A percentile compares a stretch with the other conserved stretches of the same genome.
These are phyloP conservation scores for Stigmatopora argus DNA, from an alignment of 2,113 vertebrate genomes.

Conservation along the genomic window DNA sequence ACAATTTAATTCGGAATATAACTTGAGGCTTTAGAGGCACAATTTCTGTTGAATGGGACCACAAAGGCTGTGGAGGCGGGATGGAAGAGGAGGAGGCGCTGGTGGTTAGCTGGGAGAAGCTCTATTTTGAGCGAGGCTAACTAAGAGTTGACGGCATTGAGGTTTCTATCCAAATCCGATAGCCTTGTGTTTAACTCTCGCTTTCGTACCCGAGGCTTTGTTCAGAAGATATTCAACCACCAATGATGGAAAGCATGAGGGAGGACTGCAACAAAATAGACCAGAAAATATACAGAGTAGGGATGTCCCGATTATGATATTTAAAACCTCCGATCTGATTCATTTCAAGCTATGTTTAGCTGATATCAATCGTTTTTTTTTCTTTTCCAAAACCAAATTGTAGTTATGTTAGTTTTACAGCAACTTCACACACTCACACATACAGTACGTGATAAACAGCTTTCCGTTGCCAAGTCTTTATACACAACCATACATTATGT, in stretches of 20 bases:
- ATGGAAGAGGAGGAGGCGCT: slow-evolving; percentile 35
- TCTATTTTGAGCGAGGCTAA: slow-evolving; percentile 49
- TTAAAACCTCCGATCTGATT: too few species aligned
- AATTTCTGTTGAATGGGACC: slow-evolving; percentile 48
- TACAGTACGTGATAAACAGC: not conserved
- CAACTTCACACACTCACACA: not conserved
- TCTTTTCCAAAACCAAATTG: not conserved
- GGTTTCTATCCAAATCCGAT: slow-evolving; percentile 40
- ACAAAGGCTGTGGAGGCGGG: slow-evolving; percentile 57
- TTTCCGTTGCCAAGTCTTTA: not conserved
- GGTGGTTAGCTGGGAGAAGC: slow-evolving; percentile 38
- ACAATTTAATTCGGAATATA: slow-evolving; percentile 27
- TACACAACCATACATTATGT: not conserved
- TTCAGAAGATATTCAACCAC: not conserved
- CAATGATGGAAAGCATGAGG: not conserved
- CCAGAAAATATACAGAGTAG: too few species aligned
- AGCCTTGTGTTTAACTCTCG: slow-evolving; percentile 8
- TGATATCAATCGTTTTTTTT: not conserved
- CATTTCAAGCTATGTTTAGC: too few species aligned
- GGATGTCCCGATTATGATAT: too few species aligned
- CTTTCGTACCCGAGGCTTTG: not conserved
- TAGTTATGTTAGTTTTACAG: not conserved
- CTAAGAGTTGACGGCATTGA: slow-evolving; percentile 29
- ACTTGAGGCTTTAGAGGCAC: slow-evolving; percentile 24
- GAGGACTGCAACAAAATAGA: slow-evolving; percentile 5